These are phyloP conservation scores for Corynorhinus townsendii DNA, from an alignment of 2,113 vertebrate genomes.

Conservation along the genomic window DNA sequence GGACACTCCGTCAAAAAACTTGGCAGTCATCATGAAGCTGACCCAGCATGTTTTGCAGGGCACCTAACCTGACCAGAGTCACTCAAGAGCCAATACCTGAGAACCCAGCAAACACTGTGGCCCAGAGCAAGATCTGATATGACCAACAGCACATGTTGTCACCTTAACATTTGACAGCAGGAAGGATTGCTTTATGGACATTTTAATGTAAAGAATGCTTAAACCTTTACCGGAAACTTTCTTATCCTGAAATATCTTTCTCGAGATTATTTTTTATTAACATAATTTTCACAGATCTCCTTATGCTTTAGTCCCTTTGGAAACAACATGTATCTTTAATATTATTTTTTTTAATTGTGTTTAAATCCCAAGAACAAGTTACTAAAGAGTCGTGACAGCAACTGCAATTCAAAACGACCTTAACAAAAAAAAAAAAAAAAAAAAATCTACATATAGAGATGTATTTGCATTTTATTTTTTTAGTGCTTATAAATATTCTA, in stretches of 20 bases:
- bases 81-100: not conserved
- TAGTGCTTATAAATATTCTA: slow-evolving; percentile 59
- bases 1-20: not conserved
- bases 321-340: slow-evolving; percentile 16
- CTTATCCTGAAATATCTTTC: slow-evolving; percentile 31
- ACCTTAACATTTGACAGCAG: not conserved
- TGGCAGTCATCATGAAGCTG: not conserved
- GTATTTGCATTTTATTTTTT: slow-evolving; percentile 49
- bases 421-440: slow-evolving; percentile 3
- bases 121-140: not conserved
- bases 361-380: slow-evolving; percentile 43
- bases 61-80: not conserved
- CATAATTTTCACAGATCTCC: not conserved
- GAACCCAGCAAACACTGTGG: not conserved
- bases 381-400: not conserved
- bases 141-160: not conserved
- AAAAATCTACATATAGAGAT: slow-evolving; percentile 26
- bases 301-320: not conserved
- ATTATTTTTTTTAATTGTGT: slow-evolving; percentile 7
- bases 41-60: not conserved
- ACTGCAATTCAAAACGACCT: slow-evolving; percentile 30
- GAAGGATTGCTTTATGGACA: not conserved
- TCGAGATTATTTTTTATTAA: slow-evolving; percentile 11
- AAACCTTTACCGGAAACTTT: slow-evolving; percentile 7
- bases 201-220: not conserved